Evolutionary conservation across 2,888 invertebrate species (phyloP).

Genomic region (Drosophila flavopinicola): DNA sequence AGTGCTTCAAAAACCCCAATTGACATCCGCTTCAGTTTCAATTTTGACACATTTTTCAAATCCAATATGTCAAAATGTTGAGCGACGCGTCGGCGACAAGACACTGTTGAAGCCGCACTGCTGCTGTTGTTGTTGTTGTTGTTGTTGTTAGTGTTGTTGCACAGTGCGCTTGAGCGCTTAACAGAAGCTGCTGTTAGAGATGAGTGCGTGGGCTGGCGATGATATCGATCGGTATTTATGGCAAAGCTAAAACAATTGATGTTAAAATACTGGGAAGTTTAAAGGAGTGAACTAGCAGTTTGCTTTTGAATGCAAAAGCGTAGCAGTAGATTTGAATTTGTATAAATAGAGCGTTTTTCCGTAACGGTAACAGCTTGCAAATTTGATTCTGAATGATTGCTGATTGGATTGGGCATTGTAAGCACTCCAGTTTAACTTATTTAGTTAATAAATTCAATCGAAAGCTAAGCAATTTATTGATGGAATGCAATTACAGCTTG

Average conservation of each 20-base stretch:
- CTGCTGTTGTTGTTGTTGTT: constrained; percentile 8
- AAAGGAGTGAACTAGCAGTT: too few relatives aligned
- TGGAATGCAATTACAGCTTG: background rate
- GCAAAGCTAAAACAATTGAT: too few relatives aligned
- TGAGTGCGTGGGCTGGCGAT: constrained; percentile 19
- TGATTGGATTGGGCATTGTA: too few relatives aligned
- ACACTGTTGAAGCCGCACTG: constrained; percentile 27
- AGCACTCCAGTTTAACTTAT: too few relatives aligned
- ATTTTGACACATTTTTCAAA: constrained; percentile 70
- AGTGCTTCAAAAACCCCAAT: constrained; percentile 52
- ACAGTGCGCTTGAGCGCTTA: constrained; percentile 34
- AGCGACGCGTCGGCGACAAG: constrained; percentile 51
- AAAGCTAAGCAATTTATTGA: too few relatives aligned
- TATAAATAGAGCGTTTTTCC: too few relatives aligned
- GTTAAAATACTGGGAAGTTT: too few relatives aligned
- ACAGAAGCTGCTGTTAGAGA: constrained; percentile 41
- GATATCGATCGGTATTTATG: constrained; percentile 1
- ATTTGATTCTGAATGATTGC: too few relatives aligned
- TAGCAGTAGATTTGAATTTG: too few relatives aligned
- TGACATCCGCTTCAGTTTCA: constrained; percentile 77
- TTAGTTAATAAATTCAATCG: too few relatives aligned
- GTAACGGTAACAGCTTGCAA: too few relatives aligned
- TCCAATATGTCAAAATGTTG: constrained; percentile 44
- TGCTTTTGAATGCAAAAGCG: too few relatives aligned
- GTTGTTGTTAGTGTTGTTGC: constrained; percentile 24